A percentile compares a stretch with the other conserved stretches of the same genome.
Conservation (phyloP, 2,888 invertebrate species). For the Melipona beecheii region DNA sequence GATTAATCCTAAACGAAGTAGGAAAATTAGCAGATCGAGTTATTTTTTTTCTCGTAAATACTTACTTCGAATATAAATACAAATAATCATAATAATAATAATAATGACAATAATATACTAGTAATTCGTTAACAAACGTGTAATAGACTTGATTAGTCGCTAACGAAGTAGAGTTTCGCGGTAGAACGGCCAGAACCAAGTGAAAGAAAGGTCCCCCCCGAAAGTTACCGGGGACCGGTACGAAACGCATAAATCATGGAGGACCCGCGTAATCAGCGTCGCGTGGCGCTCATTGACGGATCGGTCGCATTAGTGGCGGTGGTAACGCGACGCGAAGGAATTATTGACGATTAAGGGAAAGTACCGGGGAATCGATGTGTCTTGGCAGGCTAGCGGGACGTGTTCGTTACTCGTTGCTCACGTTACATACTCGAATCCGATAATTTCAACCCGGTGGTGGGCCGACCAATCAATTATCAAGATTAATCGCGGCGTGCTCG, state of each 20-base stretch:
- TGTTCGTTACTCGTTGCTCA: slow-evolving; percentile 18
- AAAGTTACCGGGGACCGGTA: slow-evolving; percentile 3
- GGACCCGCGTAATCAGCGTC: slow-evolving; percentile 50
- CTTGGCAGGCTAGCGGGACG: slow-evolving; percentile 19
- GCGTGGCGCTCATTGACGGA: slow-evolving; percentile 54
- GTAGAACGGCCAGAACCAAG: background rate
- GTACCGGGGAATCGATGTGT: slow-evolving; percentile 58
- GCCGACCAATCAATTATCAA: slow-evolving; percentile 54
- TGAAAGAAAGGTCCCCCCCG: background rate
- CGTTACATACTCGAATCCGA: slow-evolving; percentile 7
- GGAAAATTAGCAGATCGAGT: too few species aligned
- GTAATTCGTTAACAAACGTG: background rate
- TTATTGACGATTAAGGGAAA: slow-evolving; percentile 70
- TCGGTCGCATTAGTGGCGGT: slow-evolving; percentile 54
- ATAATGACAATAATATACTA: background rate
- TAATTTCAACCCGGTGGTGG: slow-evolving; percentile 39
- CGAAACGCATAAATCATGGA: slow-evolving; percentile 47
- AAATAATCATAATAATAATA: background rate
- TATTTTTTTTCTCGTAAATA: too few species aligned
- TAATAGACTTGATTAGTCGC: background rate
- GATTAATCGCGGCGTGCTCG: slow-evolving; percentile 47
- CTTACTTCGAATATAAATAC: too few species aligned
- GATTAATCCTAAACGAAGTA: background rate
- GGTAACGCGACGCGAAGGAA: slow-evolving; percentile 50
- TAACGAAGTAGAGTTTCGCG: background rate